These are phyloP conservation scores for Synanthedon formicaeformis DNA, from an alignment of 2,888 invertebrate genomes.

Conservation along the genomic window DNA sequence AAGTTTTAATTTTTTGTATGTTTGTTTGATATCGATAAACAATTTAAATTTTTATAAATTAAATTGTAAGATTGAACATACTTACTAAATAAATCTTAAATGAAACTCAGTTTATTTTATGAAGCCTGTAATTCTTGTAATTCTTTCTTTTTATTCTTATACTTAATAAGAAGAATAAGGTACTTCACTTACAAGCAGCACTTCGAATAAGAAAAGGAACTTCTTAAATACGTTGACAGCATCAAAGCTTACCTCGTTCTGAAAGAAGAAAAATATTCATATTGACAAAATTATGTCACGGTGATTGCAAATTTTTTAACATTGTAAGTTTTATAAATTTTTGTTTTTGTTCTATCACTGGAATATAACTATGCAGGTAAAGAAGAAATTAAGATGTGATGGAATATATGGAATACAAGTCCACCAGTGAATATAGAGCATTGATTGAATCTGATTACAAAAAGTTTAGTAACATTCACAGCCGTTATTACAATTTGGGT, in stretches of 20 bases:
- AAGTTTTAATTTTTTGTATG: too few species aligned
- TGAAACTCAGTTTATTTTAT: too few species aligned
- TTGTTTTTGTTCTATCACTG: slow-evolving; percentile 18
- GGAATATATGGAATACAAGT: slow-evolving; percentile 60
- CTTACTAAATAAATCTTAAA: too few species aligned
- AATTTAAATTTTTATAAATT: too few species aligned
- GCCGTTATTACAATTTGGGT: too few species aligned
- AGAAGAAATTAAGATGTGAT: slow-evolving; percentile 61
- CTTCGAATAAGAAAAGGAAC: not conserved
- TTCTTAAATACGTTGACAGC: not conserved
- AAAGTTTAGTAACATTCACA: not conserved
- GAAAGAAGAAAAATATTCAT: slow-evolving; percentile 22
- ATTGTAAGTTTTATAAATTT: slow-evolving; percentile 25
- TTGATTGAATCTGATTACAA: slow-evolving; percentile 31
- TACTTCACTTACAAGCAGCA: too few species aligned
- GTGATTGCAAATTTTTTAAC: slow-evolving; percentile 33
- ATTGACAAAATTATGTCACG: slow-evolving; percentile 23
- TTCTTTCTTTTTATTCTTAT: too few species aligned
- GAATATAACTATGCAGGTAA: slow-evolving; percentile 48
- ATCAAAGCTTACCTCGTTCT: not conserved
- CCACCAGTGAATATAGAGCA: slow-evolving; percentile 49
- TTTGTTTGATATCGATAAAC: too few species aligned
- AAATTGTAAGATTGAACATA: too few species aligned
- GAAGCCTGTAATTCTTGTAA: too few species aligned
- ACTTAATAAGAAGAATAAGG: too few species aligned